phyloP scores from a whole-genome alignment of 2,888 invertebrate genomes.

The Tridacna crocea region DNA sequence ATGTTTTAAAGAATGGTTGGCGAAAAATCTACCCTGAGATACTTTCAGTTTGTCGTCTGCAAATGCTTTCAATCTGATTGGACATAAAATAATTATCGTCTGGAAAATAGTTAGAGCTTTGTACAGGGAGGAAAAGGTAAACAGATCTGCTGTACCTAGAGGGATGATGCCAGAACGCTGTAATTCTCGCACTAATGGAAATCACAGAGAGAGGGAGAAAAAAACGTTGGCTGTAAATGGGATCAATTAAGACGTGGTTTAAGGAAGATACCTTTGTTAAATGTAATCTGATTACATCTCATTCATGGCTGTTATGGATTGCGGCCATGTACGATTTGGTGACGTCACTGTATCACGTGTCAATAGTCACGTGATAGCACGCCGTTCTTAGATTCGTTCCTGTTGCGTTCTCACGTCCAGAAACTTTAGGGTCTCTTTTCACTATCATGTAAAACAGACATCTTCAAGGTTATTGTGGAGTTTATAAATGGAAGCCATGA shows the following conservation, averaged over 20 bases:
- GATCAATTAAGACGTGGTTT: conserved; percentile 18
- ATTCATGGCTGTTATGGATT: conserved; percentile 5
- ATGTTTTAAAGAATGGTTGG: no score
- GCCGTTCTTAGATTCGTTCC: no score
- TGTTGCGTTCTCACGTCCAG: no score
- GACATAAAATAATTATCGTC: no score
- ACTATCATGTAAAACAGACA: no score
- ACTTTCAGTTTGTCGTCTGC: no score
- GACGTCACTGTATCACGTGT: background rate
- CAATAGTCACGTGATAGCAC: background rate
- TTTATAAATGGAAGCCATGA: no score
- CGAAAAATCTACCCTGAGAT: no score
- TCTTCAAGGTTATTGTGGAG: no score
- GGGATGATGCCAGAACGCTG: conserved; percentile 10
- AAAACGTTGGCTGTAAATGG: conserved; percentile 14
- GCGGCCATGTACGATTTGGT: background rate
- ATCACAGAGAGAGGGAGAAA: background rate
- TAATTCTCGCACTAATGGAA: conserved; percentile 14
- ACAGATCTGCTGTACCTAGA: background rate
- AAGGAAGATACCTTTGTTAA: conserved; percentile 21
- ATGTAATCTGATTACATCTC: conserved; percentile 15
- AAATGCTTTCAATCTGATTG: no score
- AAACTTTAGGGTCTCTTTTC: no score
- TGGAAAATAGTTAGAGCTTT: background rate
- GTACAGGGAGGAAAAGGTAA: background rate